Base-by-base conservation (phyloP, 2,113 vertebrate genomes). In the Saiga tatarica region DNA sequence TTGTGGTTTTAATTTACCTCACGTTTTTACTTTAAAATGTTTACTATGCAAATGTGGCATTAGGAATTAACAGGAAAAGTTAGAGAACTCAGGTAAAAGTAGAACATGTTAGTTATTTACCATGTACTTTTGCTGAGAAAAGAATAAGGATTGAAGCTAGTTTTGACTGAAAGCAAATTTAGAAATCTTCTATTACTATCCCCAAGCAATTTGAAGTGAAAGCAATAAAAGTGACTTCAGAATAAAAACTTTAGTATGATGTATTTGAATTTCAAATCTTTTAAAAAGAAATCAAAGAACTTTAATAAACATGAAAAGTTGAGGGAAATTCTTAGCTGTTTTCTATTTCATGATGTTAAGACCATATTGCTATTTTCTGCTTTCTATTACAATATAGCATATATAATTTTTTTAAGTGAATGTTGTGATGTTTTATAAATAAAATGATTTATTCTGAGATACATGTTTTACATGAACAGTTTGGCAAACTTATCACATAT, bases 251-350 rank as follows among this genome's bases (percentile, higher is more conserved):
- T 97, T 95, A 60, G 13, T 79, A 33, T 60, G 55, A 87, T 87
- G 7, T 95, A 82, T 87, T 87, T 95, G 30, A 93, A 96, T 95
- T 96, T 97, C 13, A 94, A 42, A 82, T 82, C 57, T 81, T 79
- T 91, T 52, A n/a, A 33, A 57, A 93, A 82, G 64, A 97, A 89
- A 30, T 85, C 26, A 83, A 85, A 94, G 45, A 71, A 92, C 45
- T 92, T 96, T 85, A 15, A 90, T 94, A 76, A 92, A 53, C 39
- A 57, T 86, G 45, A 94, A 94, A 89, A 95, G 30, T 95, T 91
- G 67, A 84, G 30, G 42, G 50, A 50, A 95, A 92, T 85, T 91
- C 23, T 81, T 94, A 67, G 25, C 55, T 33, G 45, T 82, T 97
- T 94, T 85, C 39, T 92, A 45, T 85, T 93, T 93, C 57, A 53